These are phyloP conservation scores for Hipposideros larvatus DNA, from an alignment of 2,797 vertebrate genomes.

Conservation along the genomic window DNA sequence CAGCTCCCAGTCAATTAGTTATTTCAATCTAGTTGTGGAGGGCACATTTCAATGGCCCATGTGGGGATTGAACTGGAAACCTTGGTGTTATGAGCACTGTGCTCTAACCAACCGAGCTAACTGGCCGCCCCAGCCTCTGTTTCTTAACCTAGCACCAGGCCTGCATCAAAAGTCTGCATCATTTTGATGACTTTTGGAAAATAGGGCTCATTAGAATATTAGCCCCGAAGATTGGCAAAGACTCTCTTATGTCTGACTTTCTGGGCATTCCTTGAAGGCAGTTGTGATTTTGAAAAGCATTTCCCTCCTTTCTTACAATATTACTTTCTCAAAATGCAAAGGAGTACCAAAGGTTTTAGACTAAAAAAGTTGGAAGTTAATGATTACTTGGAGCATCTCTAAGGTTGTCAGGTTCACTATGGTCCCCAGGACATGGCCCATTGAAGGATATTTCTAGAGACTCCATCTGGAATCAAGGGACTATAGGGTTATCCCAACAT, in stretches of 20 bases:
- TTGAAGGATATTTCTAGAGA: neutral
- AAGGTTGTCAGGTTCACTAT: neutral
- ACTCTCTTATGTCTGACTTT: neutral
- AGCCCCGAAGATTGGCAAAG: constrained; percentile 22
- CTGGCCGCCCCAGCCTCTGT: neutral
- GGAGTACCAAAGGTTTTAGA: neutral
- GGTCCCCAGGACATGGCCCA: neutral
- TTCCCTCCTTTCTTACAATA: neutral
- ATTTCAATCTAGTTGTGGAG: too few species aligned
- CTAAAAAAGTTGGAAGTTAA: neutral
- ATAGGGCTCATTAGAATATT: neutral
- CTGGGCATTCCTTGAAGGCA: neutral
- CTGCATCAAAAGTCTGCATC: neutral
- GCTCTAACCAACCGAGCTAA: too few species aligned
- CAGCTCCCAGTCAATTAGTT: too few species aligned
- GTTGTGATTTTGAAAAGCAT: neutral
- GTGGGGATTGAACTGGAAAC: too few species aligned
- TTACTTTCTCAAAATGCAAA: constrained; percentile 5
- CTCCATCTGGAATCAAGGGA: neutral
- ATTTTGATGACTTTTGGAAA: neutral
- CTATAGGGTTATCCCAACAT: neutral
- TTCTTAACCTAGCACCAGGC: neutral
- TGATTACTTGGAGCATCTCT: neutral
- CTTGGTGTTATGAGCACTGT: too few species aligned
- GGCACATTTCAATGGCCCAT: too few species aligned